phyloP scores from a whole-genome alignment of 2,797 vertebrate genomes.

The Podarcis lilfordi region DNA sequence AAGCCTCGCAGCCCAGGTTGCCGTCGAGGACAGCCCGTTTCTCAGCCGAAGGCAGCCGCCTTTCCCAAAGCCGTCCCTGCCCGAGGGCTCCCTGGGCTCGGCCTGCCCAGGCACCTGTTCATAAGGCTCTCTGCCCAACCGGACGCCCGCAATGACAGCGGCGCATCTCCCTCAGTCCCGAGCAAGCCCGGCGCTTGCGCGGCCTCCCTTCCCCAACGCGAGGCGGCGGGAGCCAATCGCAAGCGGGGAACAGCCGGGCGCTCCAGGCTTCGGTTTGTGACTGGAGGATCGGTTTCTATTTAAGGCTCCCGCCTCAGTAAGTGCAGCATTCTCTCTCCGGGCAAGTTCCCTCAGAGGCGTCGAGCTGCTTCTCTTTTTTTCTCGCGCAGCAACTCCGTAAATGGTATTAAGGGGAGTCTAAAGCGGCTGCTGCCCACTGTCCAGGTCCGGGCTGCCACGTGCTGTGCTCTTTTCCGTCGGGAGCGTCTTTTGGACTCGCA shows the following conservation, averaged over 20 bases:
- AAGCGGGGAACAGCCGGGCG: not conserved
- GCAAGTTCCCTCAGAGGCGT: too few relatives aligned
- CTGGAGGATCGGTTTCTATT: too few relatives aligned
- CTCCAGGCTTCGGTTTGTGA: not conserved
- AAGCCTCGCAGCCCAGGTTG: not conserved
- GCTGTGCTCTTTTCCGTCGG: not conserved
- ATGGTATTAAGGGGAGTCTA: too few relatives aligned
- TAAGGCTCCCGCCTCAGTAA: too few relatives aligned
- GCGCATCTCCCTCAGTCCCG: not conserved
- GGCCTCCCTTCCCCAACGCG: not conserved
- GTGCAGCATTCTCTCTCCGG: too few relatives aligned
- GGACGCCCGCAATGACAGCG: not conserved
- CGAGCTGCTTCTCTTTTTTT: too few relatives aligned
- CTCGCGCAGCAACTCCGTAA: too few relatives aligned
- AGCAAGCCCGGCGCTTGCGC: not conserved
- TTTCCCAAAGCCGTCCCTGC: not conserved
- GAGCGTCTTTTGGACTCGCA: too few relatives aligned
- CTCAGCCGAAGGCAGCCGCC: not conserved
- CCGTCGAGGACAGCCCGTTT: too few relatives aligned
- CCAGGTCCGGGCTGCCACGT: not conserved
- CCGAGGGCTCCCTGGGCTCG: not conserved
- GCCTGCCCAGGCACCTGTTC: not conserved
- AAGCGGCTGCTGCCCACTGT: too few relatives aligned
- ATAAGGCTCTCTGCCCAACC: not conserved
- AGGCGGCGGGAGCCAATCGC: not conserved